Base-by-base conservation (phyloP, 2,113 vertebrate genomes). In the Paramormyrops kingsleyae region DNA sequence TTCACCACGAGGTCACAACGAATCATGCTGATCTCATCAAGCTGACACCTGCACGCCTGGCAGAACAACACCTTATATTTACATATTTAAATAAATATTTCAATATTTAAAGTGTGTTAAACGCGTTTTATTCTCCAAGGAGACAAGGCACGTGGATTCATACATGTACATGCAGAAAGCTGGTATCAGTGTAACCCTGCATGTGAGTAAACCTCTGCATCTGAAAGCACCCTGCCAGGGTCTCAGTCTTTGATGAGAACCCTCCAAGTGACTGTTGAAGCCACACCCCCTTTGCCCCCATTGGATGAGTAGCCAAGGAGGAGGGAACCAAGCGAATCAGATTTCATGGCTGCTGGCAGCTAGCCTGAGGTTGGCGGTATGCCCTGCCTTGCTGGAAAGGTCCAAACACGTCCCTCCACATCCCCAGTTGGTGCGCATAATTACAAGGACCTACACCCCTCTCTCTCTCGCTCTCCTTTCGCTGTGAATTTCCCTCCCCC, bases 401-500 rank as follows among this genome's bases (percentile, higher is more conserved):
- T 91, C 90, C 86, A 27, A 90, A 91, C 91, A 91, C 91, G 91
- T 80, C 91, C 91, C 70, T 91, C 89, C 90, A 62, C 90, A 90
- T 88, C 62, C 88, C 87, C 85, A 86, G 59, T 35, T 87, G 19
- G 56, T 88, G 85, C 59, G 84, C 89, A 91, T 89, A 90, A 91
- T 90, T 90, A 91, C 84, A 52, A 89, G 42, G 88, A 52, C 87
- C 87, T 91, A 77, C 47, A 85, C 74, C 47, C 87, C 80, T 83
- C 77, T 56, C 42, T 47, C 89, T 77, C 85, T 83, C 50, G 80
- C 56, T 90, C 89, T 80, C 77, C 39, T 39, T 77, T 39, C 83
- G 77, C 88, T 90, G 87, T 89, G n/a, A 50, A 50, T 35, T 53
- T 87, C 50, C 88, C 91, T 92, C n/a, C 59, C 83, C 89, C 91